These are phyloP conservation scores for Mesopsocus fuscifrons DNA, from an alignment of 2,888 invertebrate genomes.

Conservation along the genomic window DNA sequence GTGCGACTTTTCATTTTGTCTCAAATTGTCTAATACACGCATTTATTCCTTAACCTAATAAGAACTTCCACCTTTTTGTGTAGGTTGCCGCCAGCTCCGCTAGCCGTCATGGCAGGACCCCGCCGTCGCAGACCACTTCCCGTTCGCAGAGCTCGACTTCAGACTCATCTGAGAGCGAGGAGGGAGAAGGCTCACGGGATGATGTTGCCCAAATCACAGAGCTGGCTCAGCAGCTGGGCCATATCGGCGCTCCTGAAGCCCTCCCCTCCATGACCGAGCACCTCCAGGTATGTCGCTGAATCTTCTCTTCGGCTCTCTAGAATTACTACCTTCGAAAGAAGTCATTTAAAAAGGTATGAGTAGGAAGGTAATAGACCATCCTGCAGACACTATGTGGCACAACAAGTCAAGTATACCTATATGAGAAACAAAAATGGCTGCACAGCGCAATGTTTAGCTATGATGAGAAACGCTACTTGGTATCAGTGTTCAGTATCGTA, in stretches of 20 bases:
- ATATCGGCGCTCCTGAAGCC: slow-evolving; percentile 16
- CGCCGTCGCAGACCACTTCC: background rate
- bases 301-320: background rate
- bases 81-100: background rate
- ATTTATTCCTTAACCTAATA: too few species aligned
- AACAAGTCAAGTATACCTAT: too few species aligned
- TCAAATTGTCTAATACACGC: too few species aligned
- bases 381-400: too few species aligned
- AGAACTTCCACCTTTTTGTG: background rate
- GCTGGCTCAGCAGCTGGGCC: slow-evolving; percentile 18
- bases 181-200: slow-evolving; percentile 13
- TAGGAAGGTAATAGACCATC: too few species aligned
- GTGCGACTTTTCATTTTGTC: too few species aligned
- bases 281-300: slow-evolving; percentile 16
- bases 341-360: too few species aligned
- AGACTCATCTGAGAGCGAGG: slow-evolving; percentile 12
- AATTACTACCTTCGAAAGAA: too few species aligned
- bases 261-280: slow-evolving; percentile 18
- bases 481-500: too few species aligned
- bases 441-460: too few species aligned
- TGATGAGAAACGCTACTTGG: too few species aligned
- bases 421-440: too few species aligned
- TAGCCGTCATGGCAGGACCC: background rate
- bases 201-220: slow-evolving; percentile 18
- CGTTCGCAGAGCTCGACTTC: slow-evolving; percentile 2